Evolutionary conservation across 2,797 vertebrate genomes (phyloP).

Genomic region (Anguilla marmorata): DNA sequence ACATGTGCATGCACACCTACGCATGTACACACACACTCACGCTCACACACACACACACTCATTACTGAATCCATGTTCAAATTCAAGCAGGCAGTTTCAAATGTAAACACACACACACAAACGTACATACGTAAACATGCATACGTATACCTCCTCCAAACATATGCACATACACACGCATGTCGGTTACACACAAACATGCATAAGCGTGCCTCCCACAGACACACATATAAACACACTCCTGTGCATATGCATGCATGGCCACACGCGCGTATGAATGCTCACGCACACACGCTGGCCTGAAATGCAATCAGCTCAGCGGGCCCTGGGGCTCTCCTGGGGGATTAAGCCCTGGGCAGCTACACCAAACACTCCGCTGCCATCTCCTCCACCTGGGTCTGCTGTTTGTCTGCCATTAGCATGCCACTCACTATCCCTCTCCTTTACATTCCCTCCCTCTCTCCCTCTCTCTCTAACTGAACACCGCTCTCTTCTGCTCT

Average conservation of each 20-base stretch:
- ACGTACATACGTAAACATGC: neutral
- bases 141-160: neutral
- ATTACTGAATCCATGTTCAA: neutral
- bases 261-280: neutral
- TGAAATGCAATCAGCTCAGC: slow-evolving; percentile 12
- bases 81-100: neutral
- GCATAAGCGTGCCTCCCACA: neutral
- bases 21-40: neutral
- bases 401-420: slow-evolving; percentile 16
- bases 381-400: slow-evolving; percentile 1
- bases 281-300: neutral
- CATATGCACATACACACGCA: neutral
- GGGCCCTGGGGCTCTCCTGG: slow-evolving; percentile 9
- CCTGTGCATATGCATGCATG: neutral
- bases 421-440: slow-evolving; percentile 16
- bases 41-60: neutral
- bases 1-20: neutral
- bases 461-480: neutral
- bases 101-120: neutral
- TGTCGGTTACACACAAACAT: neutral
- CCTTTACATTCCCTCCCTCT: neutral
- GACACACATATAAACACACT: neutral
- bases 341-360: slow-evolving; percentile 17
- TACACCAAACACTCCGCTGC: slow-evolving; percentile 2
- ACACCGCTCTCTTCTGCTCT: neutral